Percentiles rank a stretch among this genome's conserved stretches.
Conservation (phyloP, 2,888 invertebrate species). For the Sceliomorpha sp. region DNA sequence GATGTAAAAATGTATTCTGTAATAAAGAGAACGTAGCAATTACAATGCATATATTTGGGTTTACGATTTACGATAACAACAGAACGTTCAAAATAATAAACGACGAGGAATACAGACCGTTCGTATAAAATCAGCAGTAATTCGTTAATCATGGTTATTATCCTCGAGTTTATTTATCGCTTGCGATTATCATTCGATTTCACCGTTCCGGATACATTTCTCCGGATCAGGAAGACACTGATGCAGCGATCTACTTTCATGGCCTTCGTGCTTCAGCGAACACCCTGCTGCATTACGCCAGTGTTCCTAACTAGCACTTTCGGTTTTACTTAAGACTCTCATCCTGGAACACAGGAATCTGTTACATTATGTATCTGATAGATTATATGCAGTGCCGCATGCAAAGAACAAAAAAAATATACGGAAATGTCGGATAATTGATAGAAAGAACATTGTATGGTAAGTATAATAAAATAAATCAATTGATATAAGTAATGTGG, state of each 20-base stretch:
- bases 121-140: slow-evolving; percentile 13
- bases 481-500: too few species aligned
- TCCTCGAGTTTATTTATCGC: slow-evolving; percentile 37
- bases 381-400: slow-evolving; percentile 31
- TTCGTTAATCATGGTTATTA: slow-evolving; percentile 16
- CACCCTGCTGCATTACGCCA: slow-evolving; percentile 39
- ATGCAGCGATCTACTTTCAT: slow-evolving; percentile 67
- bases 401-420: slow-evolving; percentile 9
- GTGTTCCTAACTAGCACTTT: slow-evolving; percentile 54
- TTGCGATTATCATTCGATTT: slow-evolving; percentile 49
- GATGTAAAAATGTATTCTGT: slow-evolving; percentile 8
- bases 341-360: slow-evolving; percentile 40
- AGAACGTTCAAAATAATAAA: background rate
- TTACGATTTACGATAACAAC: background rate
- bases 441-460: background rate
- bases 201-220: slow-evolving; percentile 66
- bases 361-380: slow-evolving; percentile 21
- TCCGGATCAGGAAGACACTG: slow-evolving; percentile 71
- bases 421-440: background rate
- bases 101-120: background rate
- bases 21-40: slow-evolving; percentile 18
- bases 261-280: slow-evolving; percentile 69
- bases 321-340: slow-evolving; percentile 57
- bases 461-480: background rate
- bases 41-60: background rate